Percentiles rank a stretch among this genome's conserved stretches.
phyloP scores from a whole-genome alignment of 2,113 vertebrate species.

The Brachyhypopomus occidentalis region DNA sequence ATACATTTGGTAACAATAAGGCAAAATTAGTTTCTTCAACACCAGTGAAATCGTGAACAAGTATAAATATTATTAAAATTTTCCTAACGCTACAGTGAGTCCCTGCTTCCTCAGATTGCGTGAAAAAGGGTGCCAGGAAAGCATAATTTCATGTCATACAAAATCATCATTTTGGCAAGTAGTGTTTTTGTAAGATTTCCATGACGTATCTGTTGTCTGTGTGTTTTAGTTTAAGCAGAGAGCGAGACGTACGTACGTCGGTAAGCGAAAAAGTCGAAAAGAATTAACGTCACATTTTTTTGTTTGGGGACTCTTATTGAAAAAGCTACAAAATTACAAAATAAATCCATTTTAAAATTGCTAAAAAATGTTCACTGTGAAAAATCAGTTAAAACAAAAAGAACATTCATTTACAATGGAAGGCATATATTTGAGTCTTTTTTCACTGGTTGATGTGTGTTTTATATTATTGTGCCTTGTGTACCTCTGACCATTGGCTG shows the following conservation, averaged over 20 bases:
- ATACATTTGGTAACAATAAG: constrained; percentile 78
- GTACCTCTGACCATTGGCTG: constrained; percentile 50
- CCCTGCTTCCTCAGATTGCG: constrained; percentile 39
- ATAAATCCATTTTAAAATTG: constrained; percentile 58
- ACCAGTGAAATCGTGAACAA: constrained; percentile 66
- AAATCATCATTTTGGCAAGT: constrained; percentile 30
- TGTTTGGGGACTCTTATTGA: constrained; percentile 21
- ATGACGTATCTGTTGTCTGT: constrained; percentile 13
- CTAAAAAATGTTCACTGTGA: constrained; percentile 59
- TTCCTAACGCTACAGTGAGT: constrained; percentile 68
- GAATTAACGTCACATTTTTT: background rate
- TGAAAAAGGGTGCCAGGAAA: constrained; percentile 4
- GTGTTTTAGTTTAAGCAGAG: constrained; percentile 51
- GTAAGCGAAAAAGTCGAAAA: constrained; percentile 2
- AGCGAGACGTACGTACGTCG: constrained; percentile 6
- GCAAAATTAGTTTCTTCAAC: constrained; percentile 69
- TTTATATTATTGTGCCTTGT: constrained; percentile 49
- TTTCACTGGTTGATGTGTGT: constrained; percentile 59
- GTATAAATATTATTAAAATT: constrained; percentile 74
- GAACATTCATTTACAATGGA: constrained; percentile 74
- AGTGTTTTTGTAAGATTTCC: constrained; percentile 16
- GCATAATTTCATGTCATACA: constrained; percentile 18
- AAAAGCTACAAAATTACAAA: constrained; percentile 32
- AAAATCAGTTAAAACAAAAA: constrained; percentile 38
- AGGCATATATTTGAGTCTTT: constrained; percentile 70